Percentiles rank a stretch among this genome's conserved stretches.
Conservation (phyloP, 2,113 vertebrate genomes). For the Herpailurus yagouaroundi region DNA sequence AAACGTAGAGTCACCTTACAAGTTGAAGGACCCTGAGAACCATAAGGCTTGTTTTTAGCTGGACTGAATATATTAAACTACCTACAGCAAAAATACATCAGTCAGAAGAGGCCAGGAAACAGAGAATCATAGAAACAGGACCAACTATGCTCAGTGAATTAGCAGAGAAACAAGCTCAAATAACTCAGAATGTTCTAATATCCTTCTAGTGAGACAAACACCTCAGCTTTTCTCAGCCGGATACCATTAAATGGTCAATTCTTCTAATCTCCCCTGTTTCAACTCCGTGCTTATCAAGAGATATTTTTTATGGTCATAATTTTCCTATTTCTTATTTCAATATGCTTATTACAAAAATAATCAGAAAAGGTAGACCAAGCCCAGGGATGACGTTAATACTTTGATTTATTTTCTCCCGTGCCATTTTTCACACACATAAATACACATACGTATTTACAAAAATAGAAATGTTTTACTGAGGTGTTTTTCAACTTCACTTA, state of each 20-base stretch:
- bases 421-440: background rate
- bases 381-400: background rate
- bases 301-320: background rate
- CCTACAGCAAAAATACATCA: background rate
- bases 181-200: background rate
- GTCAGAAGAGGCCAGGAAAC: background rate
- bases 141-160: accelerated
- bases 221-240: background rate
- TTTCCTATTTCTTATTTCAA: background rate
- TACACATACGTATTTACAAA: background rate
- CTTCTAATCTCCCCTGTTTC: background rate
- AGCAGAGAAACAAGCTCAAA: background rate
- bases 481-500: background rate
- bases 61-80: background rate
- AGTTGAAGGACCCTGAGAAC: background rate
- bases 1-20: background rate
- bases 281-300: background rate
- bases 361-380: background rate
- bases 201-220: background rate
- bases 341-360: conserved; percentile 19
- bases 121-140: too few species aligned
- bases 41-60: background rate
- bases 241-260: background rate
- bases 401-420: background rate
- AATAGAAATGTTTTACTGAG: background rate